These are phyloP conservation scores for Hemicordylus capensis DNA, from an alignment of 2,113 vertebrate species.

Conservation along the genomic window DNA sequence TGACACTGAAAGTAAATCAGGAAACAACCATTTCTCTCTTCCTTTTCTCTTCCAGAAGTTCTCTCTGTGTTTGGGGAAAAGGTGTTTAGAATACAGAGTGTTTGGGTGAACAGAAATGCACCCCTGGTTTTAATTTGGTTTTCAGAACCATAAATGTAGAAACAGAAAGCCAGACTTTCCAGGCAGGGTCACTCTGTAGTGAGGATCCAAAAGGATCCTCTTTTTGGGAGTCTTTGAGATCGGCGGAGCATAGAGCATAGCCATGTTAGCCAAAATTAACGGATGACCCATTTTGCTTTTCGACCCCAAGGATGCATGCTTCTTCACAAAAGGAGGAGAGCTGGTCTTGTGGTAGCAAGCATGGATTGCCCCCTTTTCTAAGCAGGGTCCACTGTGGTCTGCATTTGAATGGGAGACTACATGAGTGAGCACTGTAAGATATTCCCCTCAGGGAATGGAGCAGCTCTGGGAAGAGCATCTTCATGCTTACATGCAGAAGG, in stretches of 20 bases:
- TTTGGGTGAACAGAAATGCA: constrained; percentile 36
- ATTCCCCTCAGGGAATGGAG: no score
- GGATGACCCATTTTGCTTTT: background rate
- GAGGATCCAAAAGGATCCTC: background rate
- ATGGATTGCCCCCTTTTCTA: no score
- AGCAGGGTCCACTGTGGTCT: no score
- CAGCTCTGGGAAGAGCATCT: no score
- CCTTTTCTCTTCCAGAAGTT: background rate
- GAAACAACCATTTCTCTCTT: background rate
- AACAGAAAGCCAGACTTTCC: background rate
- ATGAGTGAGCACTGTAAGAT: no score
- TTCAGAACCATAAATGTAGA: background rate
- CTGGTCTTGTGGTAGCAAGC: no score
- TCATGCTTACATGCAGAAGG: no score
- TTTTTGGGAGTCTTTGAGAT: background rate
- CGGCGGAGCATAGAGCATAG: no score
- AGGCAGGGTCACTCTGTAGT: background rate
- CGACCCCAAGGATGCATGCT: background rate
- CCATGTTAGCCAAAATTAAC: background rate
- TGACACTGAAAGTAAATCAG: background rate
- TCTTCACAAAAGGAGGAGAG: no score
- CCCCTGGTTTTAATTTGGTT: constrained; percentile 21
- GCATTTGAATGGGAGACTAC: no score
- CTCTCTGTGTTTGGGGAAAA: background rate
- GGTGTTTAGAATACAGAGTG: background rate